Percentiles rank a stretch among this genome's conserved stretches.
These are phyloP conservation scores for Parasteatoda lunata DNA, from an alignment of 2,888 invertebrate genomes.

Conservation along the genomic window DNA sequence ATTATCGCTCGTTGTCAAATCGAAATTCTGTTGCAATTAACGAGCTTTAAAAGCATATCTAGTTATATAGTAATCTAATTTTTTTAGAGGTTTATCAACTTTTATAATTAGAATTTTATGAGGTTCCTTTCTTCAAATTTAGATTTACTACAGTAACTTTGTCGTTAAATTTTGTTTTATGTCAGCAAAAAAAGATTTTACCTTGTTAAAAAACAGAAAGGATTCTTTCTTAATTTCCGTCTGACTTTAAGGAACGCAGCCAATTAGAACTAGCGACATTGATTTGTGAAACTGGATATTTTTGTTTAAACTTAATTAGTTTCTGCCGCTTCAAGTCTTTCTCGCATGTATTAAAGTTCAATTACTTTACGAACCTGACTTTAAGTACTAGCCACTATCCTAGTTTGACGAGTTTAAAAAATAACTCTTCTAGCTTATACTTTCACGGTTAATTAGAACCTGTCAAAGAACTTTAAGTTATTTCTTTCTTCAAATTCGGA, in stretches of 20 bases:
- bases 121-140: no score
- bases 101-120: no score
- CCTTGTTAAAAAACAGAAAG: background rate
- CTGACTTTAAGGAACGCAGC: background rate
- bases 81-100: no score
- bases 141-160: no score
- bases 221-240: background rate
- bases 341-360: background rate
- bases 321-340: background rate
- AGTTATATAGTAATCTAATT: no score
- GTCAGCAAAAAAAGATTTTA: no score
- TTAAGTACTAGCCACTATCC: background rate
- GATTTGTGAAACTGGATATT: constrained; percentile 5
- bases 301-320: constrained; percentile 5
- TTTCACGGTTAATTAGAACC: constrained; percentile 2
- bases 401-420: background rate
- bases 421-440: background rate
- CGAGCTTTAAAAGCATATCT: no score
- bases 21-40: no score
- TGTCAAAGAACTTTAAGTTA: background rate
- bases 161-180: no score
- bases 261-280: background rate
- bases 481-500: background rate
- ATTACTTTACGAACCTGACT: constrained; percentile 2
- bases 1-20: no score